Base-by-base conservation (phyloP, 2,113 vertebrate species). In the Hepsetus odoe region DNA sequence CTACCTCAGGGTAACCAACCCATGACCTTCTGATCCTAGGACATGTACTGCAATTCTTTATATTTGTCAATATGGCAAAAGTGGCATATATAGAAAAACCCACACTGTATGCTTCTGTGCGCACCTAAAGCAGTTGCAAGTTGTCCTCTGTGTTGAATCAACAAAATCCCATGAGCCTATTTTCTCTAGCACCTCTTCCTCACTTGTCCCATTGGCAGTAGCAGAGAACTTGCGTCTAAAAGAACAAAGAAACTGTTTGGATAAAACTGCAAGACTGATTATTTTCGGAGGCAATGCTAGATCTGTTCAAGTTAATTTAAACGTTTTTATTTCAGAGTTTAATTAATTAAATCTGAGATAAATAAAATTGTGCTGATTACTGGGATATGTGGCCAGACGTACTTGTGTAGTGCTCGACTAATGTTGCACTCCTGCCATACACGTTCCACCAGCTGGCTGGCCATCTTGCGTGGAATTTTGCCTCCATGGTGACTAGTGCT, bases 401-500 rank as follows among this genome's bases (percentile, higher is more conserved):
- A 99, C 97, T 98, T 99, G 92, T 97, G 97, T 92, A 94, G 96
- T 59, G 95, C 93, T 94, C 95, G 94, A 91, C 96, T 98, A 92
- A 97, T 95, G 91, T 96, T 98, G 93, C 96, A 99, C 92, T 99
- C 97, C 89, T 98, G 97, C 97, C 97, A 99, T 72, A 99, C 97
- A 84, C 93, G 92, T 88, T 98, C 96, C 87, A 97, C 96, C 89
- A 96, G 95, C 65, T 97, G 97, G 87, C 93, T 95, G 85, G 97
- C 94, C 67, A 98, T 85, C 82, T 94, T 95, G 44, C 95, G 94
- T 55, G 97, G 97, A 89, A 99, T 93, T 87, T 97, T 96, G 73
- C 97, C 97, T 80, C 97, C 97, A 3, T 99, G 97, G 85, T 97
- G 95, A 84, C 95, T 97, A 76, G 94, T 96, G 90, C 91, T 96